These are phyloP conservation scores for Acanthis flammea DNA, from an alignment of 2,797 vertebrate species.

Conservation along the genomic window DNA sequence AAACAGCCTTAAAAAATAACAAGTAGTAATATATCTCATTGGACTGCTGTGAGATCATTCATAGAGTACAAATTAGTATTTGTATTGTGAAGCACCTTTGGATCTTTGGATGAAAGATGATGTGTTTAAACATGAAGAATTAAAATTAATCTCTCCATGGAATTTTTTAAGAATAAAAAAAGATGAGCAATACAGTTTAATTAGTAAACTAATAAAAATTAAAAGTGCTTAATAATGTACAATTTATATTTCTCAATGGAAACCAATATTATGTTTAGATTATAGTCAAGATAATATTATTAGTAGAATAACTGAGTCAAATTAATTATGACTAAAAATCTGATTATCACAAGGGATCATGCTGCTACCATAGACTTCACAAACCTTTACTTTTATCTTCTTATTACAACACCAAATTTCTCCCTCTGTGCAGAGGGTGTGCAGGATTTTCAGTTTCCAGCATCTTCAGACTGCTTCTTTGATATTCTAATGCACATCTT, in stretches of 20 bases:
- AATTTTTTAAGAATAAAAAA: not conserved
- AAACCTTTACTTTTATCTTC: slow-evolving; percentile 53
- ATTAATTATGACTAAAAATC: slow-evolving; percentile 70
- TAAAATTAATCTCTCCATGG: not conserved
- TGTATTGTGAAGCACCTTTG: not conserved
- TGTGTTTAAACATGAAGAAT: not conserved
- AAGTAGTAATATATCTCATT: not conserved
- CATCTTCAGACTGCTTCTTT: slow-evolving; percentile 47
- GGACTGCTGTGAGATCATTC: not conserved
- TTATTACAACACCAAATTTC: slow-evolving; percentile 16
- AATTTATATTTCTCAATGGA: slow-evolving; percentile 57
- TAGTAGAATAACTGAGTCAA: slow-evolving; percentile 56
- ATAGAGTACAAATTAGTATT: slow-evolving; percentile 14
- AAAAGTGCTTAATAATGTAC: not conserved
- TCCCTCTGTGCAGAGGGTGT: not conserved
- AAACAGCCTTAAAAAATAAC: not conserved
- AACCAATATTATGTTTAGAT: slow-evolving; percentile 54
- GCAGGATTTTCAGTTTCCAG: slow-evolving; percentile 10
- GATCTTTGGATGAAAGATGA: not conserved
- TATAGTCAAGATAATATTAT: slow-evolving; percentile 59
- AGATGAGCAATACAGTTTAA: not conserved
- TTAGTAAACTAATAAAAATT: slow-evolving; percentile 41
- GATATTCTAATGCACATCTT: slow-evolving; percentile 61
- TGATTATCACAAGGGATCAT: slow-evolving; percentile 55
- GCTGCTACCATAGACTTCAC: slow-evolving; percentile 35